Base-by-base conservation (phyloP, 2,113 vertebrate genomes). In the Xiphophorus hellerii region DNA sequence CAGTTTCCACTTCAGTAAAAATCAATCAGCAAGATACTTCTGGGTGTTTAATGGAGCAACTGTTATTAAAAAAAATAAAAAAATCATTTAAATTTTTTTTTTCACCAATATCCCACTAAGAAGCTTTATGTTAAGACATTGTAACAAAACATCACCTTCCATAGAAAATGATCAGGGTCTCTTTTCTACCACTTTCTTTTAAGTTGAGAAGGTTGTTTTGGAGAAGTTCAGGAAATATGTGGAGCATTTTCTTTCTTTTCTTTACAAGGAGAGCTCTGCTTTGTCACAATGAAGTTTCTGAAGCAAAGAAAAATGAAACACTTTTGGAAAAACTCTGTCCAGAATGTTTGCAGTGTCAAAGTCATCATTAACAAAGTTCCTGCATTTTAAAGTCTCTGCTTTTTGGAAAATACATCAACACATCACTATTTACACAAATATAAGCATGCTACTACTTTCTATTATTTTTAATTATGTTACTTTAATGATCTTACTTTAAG, bases 201-300 rank as follows among this genome's bases (percentile, higher is more conserved):
- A 42, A 9, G 27, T n/a, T 48, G 35, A 25, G 27, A 5, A 73
- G 62, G 0, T 5, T 1, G 66, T 44, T 66, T 54, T n/a, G 60
- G 42, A 30, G 9, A 33, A 70, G 20, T 68, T 76, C 31, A 60
- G 73, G 29, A 73, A 67, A 67, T 35, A 35, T 25, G 42, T 61
- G 30, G 17, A 17, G 54, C 62, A 4, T 37, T 10, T 51, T 28
- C 27, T 22, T 70, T 76, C n/a, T 6, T 29, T 31, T 73, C 54
- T 6, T 29, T 31, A 70, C 54, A 17, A 66, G 71, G 20, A 76
- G 14, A 69, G 28, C 30, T 5, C 9, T 42, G 62, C 44, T 54
- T 78, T 22, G 66, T 58, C 66, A n/a, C 71, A 58, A 27, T 1
- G 0, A 3, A 0, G 58, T 25, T 42, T 62, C 29, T 63, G 62